Evolutionary conservation across 2,888 invertebrate genomes (phyloP).

Genomic region (Chrysomela aeneicollis): DNA sequence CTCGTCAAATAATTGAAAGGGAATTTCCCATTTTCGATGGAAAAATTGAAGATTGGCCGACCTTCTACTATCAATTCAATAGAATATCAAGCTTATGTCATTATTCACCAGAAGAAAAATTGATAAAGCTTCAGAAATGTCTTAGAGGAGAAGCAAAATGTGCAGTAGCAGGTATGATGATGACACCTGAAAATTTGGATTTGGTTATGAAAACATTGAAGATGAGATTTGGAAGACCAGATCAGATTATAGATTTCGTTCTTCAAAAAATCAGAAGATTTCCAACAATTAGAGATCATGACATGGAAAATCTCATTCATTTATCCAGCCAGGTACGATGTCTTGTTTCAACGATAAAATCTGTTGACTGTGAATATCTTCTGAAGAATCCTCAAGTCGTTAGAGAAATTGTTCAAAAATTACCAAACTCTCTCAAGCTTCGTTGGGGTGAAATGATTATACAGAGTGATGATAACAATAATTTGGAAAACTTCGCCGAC

Average conservation of each 20-base stretch:
- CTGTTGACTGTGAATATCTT: conserved; percentile 9
- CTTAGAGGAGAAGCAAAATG: too few species aligned
- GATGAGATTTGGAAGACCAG: conserved; percentile 14
- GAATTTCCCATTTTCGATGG: conserved; percentile 3
- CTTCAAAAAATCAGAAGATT: conserved; percentile 1
- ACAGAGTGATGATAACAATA: not conserved
- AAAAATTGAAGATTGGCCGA: conserved; percentile 8
- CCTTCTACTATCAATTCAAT: not conserved
- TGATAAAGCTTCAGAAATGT: not conserved
- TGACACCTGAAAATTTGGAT: conserved; percentile 11
- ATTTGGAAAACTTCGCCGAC: not conserved
- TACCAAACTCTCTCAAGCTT: not conserved
- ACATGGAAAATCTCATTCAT: not conserved
- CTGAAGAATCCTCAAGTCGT: not conserved
- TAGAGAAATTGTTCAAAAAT: conserved; percentile 1
- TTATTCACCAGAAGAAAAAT: too few species aligned
- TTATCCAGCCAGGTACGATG: conserved; percentile 10
- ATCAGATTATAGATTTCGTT: not conserved
- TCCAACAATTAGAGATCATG: not conserved
- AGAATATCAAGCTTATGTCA: too few species aligned
- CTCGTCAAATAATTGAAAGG: conserved; percentile 4
- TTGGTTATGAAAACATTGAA: conserved; percentile 8
- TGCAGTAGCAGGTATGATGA: not conserved
- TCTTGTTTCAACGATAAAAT: not conserved
- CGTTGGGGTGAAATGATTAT: conserved; percentile 4